Conservation (phyloP, 2,888 invertebrate genomes). For the Aspidiotus rigidus region DNA sequence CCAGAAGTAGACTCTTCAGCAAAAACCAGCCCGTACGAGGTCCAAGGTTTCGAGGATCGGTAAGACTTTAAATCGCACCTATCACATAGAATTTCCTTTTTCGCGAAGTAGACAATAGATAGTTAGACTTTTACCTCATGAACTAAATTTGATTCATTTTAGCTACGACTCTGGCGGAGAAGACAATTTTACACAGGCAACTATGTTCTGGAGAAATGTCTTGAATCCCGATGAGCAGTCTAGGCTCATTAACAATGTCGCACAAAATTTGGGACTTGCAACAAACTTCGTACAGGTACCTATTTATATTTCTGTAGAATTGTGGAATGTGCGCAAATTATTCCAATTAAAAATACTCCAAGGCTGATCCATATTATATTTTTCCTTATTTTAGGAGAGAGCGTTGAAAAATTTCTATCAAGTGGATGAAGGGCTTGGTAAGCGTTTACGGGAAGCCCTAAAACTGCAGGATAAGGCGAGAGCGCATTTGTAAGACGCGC, state of each 20-base stretch:
- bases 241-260: conserved; percentile 70
- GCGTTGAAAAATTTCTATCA: conserved; percentile 73
- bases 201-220: conserved; percentile 69
- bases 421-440: conserved; percentile 70
- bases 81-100: no score
- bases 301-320: no score
- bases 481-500: conserved; percentile 40
- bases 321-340: no score
- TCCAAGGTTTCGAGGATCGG: conserved; percentile 53
- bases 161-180: conserved; percentile 72
- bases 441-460: conserved; percentile 53
- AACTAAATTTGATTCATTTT: neutral
- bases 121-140: no score
- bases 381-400: conserved; percentile 48
- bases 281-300: conserved; percentile 73
- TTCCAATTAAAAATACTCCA: no score
- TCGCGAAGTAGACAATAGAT: no score
- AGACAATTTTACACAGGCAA: conserved; percentile 82
- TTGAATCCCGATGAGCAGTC: conserved; percentile 63
- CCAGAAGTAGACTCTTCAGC: conserved; percentile 63
- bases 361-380: neutral
- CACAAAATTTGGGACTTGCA: conserved; percentile 64
- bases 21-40: conserved; percentile 51
- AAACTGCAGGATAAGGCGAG: conserved; percentile 43
- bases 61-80: conserved; percentile 25